phyloP scores from a whole-genome alignment of 2,888 invertebrate genomes.

The Hymenopus coronatus region DNA sequence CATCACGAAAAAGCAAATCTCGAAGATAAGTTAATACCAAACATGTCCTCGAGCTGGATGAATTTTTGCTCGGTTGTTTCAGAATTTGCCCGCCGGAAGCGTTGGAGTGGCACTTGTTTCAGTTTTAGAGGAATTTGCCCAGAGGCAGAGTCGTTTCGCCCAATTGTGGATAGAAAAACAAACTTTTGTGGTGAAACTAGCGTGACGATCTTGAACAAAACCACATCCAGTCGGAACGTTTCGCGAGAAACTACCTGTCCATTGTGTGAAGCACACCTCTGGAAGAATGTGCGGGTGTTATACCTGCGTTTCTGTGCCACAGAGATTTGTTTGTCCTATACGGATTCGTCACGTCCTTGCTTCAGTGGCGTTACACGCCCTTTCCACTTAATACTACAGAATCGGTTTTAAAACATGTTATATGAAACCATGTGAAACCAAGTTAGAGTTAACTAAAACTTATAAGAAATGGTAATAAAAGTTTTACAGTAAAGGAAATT shows the following conservation, averaged over 20 bases:
- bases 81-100: neutral
- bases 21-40: too few relatives aligned
- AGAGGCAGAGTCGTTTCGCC: neutral
- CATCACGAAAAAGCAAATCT: too few relatives aligned
- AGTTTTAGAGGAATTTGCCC: neutral
- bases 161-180: neutral
- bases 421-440: too few relatives aligned
- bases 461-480: too few relatives aligned
- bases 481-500: too few relatives aligned
- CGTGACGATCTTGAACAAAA: neutral
- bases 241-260: neutral
- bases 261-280: neutral
- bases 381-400: too few relatives aligned
- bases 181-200: neutral
- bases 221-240: neutral
- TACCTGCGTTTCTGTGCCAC: neutral
- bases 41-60: too few relatives aligned
- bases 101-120: neutral
- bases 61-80: too few relatives aligned
- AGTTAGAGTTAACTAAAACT: too few relatives aligned
- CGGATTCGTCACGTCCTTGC: neutral
- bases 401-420: too few relatives aligned
- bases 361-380: neutral
- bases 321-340: neutral
- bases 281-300: neutral